Conservation (phyloP, 2,888 invertebrate species). For the Blomia tropicalis region DNA sequence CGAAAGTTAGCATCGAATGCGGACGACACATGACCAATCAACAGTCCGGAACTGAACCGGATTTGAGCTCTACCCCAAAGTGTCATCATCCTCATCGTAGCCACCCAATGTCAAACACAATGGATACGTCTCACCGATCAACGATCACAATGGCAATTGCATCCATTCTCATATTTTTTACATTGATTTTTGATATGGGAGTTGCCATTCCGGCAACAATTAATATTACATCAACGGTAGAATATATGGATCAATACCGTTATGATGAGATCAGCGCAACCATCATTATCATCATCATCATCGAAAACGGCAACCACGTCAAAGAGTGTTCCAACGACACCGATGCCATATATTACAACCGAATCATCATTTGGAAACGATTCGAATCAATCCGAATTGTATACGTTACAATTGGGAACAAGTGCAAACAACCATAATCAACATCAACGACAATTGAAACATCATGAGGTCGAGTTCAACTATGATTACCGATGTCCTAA, state of each 20-base stretch:
- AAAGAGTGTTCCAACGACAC: not conserved
- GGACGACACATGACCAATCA: too few species aligned
- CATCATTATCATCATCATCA: too few species aligned
- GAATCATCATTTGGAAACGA: too few species aligned
- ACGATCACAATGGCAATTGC: not conserved
- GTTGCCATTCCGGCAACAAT: not conserved
- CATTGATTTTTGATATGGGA: not conserved
- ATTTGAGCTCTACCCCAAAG: too few species aligned
- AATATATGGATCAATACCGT: not conserved
- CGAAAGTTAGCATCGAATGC: too few species aligned
- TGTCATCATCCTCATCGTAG: too few species aligned
- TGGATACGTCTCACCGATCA: too few species aligned
- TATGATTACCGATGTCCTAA: constrained; percentile 26
- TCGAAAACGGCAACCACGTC: not conserved
- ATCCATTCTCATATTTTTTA: not conserved
- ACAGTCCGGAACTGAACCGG: not conserved
- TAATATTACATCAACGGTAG: not conserved
- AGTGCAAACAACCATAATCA: too few species aligned
- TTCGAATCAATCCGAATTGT: not conserved
- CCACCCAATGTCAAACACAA: too few species aligned
- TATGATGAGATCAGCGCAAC: too few species aligned
- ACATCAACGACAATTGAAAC: constrained; percentile 1
- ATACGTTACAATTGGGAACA: constrained; percentile 1
- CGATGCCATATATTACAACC: not conserved
- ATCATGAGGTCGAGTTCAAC: not conserved